Percentiles rank a stretch among this genome's conserved stretches.
Conservation (phyloP, 2,888 invertebrate species). For the Sthenelais limicola region DNA sequence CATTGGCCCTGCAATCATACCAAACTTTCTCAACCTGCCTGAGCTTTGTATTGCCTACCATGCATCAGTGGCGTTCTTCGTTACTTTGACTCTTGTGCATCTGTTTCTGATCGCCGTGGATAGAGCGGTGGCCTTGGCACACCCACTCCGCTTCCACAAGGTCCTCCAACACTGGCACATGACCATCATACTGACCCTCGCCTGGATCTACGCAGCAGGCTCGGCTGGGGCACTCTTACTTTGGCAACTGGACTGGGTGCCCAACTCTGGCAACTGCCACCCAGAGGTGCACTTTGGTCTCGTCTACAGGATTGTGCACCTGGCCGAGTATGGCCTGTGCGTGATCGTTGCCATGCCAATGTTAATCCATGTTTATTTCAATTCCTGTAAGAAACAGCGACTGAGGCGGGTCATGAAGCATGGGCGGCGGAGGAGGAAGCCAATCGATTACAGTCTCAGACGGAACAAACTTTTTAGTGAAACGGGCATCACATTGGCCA, state of each 20-base stretch:
- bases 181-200: neutral
- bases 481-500: conserved; percentile 1
- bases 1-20: neutral
- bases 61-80: conserved; percentile 15
- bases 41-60: neutral
- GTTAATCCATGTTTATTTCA: neutral
- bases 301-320: conserved; percentile 5
- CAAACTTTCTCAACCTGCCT: conserved; percentile 3
- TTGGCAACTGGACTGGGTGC: conserved; percentile 14
- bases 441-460: conserved; percentile 17
- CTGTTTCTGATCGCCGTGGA: conserved; percentile 27
- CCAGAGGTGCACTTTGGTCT: conserved; percentile 4
- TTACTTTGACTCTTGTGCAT: conserved; percentile 7
- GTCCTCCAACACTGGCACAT: conserved; percentile 7
- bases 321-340: conserved; percentile 9
- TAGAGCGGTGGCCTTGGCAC: conserved; percentile 26
- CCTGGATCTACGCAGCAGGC: conserved; percentile 38
- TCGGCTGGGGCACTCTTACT: conserved; percentile 23
- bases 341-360: neutral
- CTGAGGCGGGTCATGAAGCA: neutral
- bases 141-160: conserved; percentile 39
- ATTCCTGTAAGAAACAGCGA: conserved; percentile 13
- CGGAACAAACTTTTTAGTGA: conserved; percentile 25
- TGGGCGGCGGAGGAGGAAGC: conserved; percentile 9
- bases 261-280: neutral